Conservation (phyloP, 2,888 invertebrate genomes). For the Ametastegia equiseti region DNA sequence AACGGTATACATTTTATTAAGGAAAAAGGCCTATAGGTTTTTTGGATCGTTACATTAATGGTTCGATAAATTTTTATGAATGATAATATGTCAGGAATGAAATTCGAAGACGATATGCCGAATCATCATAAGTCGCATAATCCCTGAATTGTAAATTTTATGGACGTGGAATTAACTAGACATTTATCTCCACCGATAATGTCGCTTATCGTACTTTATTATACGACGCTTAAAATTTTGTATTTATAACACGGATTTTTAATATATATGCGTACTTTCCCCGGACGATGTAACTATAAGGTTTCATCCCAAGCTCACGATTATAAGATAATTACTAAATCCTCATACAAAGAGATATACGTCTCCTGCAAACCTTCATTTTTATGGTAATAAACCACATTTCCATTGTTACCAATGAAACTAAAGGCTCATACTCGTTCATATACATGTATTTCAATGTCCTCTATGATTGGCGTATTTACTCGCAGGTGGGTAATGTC, state of each 20-base stretch:
- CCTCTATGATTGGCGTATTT: not conserved
- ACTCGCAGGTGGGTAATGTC: constrained; percentile 13
- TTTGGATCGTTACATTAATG: not conserved
- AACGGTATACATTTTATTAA: too few species aligned
- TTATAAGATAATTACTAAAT: not conserved
- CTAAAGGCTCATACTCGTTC: not conserved
- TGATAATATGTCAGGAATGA: not conserved
- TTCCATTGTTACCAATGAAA: not conserved
- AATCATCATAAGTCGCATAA: not conserved
- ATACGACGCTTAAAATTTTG: not conserved
- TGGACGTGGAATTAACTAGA: not conserved
- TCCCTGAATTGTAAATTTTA: not conserved
- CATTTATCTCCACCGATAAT: not conserved
- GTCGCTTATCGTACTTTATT: not conserved
- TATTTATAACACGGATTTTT: not conserved
- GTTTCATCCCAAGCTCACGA: not conserved
- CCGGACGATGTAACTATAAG: not conserved
- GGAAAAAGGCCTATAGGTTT: not conserved
- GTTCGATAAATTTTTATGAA: not conserved
- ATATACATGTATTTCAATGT: not conserved
- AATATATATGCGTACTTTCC: not conserved
- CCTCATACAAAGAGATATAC: not conserved
- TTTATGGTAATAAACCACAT: not conserved
- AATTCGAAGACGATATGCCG: not conserved
- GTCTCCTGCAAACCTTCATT: not conserved